Base-by-base conservation (phyloP, 1,140 invertebrate species). In the Sipha flava region DNA sequence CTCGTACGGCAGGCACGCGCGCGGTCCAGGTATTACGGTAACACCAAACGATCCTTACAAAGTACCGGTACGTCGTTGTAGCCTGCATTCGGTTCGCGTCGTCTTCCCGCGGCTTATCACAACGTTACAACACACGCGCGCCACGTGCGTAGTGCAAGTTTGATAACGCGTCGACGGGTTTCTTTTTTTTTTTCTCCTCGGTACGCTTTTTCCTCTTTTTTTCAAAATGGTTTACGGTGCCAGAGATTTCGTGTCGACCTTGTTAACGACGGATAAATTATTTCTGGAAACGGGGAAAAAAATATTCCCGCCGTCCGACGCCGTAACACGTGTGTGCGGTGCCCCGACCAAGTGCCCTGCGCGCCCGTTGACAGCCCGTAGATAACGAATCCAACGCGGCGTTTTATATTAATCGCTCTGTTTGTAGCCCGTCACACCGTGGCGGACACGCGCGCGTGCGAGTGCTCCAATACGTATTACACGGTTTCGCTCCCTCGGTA, bases 351-450 rank as follows among this genome's bases (percentile, higher is more conserved):
- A 52, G 47, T 26, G 52, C 45, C 47, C 29, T 7, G 72, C 49
- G n/a, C n/a, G n/a, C n/a, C n/a, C n/a, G 72, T 40, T 75, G 72
- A 75, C 72, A 75, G 47, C 31, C 18, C 68, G 45, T 3, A 75
- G 72, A 75, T 75, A 75, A 75, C 70, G 29, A 34, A 73, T 73
- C 70, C 70, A 52, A 73, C 52, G 40, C 40, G 49, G 47, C 47
- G 26, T 75, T 75, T 75, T 54, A 37, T 75, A 75, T 75, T 75
- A 75, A 75, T 49, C 72, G 72, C 72, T 75, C 72, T 75, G 57
- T 75, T 75, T 75, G 57, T 75, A 47, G 57, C 47, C 72, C 72
- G 72, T 75, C 72, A 21, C 54, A 43, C 34, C 37, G 62, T 34
- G 64, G 21, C 37, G 10, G 29, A n/a, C 49, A 29, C 31, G 18